Conservation (phyloP, 2,113 vertebrate genomes). For the Thermophis baileyi region DNA sequence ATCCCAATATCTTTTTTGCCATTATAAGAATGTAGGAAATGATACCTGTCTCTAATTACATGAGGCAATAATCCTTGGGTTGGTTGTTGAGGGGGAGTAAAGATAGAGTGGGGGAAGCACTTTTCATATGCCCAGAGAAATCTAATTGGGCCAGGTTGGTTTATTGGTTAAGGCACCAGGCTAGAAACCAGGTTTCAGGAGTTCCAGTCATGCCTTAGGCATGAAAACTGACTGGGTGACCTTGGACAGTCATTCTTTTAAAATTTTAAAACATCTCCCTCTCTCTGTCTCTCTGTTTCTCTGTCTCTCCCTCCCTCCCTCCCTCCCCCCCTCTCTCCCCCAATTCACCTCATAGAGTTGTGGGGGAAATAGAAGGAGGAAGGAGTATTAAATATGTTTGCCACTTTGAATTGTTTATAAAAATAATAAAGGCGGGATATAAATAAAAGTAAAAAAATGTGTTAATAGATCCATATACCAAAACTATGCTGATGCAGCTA, state of each 20-base stretch:
- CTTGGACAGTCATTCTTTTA: no score
- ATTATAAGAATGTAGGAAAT: background rate
- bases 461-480: background rate
- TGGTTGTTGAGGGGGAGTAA: background rate
- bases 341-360: background rate
- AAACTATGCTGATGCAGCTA: accelerated
- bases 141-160: background rate
- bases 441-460: background rate
- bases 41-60: background rate
- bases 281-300: no score
- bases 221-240: background rate
- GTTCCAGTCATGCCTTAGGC: background rate
- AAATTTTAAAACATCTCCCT: no score
- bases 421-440: background rate
- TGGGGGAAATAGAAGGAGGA: background rate
- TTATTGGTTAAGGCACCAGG: background rate
- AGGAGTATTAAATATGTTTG: background rate
- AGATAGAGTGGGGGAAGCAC: background rate
- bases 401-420: background rate
- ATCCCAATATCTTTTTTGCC: background rate
- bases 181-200: background rate
- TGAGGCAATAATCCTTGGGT: background rate
- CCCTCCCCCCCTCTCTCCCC: no score
- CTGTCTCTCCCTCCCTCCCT: no score
- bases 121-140: background rate